These are phyloP conservation scores for Malurus cyaneus DNA, from an alignment of 2,113 vertebrate genomes.

Conservation along the genomic window DNA sequence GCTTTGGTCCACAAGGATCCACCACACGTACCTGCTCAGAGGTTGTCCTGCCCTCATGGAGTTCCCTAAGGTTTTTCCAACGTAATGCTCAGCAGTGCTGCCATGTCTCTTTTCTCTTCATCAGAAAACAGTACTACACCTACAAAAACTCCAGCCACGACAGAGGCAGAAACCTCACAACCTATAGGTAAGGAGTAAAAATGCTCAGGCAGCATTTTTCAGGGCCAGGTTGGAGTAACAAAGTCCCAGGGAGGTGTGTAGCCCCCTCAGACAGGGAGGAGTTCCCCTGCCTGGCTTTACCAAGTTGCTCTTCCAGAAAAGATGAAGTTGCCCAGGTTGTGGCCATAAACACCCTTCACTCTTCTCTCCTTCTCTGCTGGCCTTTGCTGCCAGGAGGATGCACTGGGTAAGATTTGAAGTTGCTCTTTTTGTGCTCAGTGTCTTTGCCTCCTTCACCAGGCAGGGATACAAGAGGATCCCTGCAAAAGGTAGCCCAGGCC, in stretches of 20 bases:
- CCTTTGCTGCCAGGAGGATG: not conserved
- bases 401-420: accelerated
- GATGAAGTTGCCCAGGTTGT: accelerated
- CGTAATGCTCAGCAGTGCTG: too few species aligned
- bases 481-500: accelerated
- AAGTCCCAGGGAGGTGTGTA: not conserved
- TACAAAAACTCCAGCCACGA: too few species aligned
- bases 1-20: too few species aligned
- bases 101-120: not conserved
- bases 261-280: too few species aligned
- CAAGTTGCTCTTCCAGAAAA: accelerated
- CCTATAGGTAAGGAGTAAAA: not conserved
- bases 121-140: accelerated
- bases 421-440: accelerated
- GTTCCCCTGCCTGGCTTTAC: not conserved
- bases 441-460: not conserved
- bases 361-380: not conserved
- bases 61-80: too few species aligned
- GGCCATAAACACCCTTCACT: accelerated
- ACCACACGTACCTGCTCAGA: too few species aligned
- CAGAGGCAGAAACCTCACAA: not conserved
- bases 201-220: not conserved
- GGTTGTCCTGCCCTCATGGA: too few species aligned
- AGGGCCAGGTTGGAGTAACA: accelerated
- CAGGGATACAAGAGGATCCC: accelerated